Evolutionary conservation across 2,113 vertebrate species (phyloP), one percentile per base, ranked within the genome.

Genomic region (Nansenia antarctica): DNA sequence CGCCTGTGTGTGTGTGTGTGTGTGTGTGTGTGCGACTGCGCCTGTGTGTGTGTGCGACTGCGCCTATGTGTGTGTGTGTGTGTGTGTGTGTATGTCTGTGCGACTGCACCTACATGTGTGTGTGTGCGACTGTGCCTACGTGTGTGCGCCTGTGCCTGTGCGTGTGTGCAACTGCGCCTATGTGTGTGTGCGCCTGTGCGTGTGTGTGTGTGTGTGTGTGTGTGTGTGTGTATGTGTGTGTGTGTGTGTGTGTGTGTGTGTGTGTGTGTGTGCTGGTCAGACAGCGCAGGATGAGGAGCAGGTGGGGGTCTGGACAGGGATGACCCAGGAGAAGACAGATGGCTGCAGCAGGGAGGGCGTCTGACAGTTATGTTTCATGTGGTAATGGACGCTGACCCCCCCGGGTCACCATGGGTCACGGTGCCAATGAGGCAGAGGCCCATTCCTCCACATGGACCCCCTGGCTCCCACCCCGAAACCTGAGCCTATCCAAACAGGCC

Each of bases 321-420:
- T 76, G 74, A 82, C 70, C 85, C 69, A 76, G 82, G 77, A 77
- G 63, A 88, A 86, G 87, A 90, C 86, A 90, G 87, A 90, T 87
- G 85, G 79, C 69, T 77, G 18, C 73, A 76, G 82, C 81, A 68
- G 85, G n/a, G 86, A 83, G 87, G 80, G 31, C 39, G 24, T 12
- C 74, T 86, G 84, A 89, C 88, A 84, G 88, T 85, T 85, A 73
- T 84, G 85, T 79, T 88, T 87, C 85, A 79, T 80, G 83, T 62
- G 79, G 83, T 91, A 90, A 91, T 91, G 87, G 78, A 84, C 57
- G 42, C 20, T 87, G 89, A 90, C 90, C 88, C 70, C 73, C 37
- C 9, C 74, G 66, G 90, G 89, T 91, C 89, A 89, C 64, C 35
- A 77, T 82, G 82, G 90, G 89, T 91, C 89, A 89, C 64, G 39